Evolutionary conservation across 2,888 invertebrate species (phyloP).

Genomic region (Habroteleia sp.): DNA sequence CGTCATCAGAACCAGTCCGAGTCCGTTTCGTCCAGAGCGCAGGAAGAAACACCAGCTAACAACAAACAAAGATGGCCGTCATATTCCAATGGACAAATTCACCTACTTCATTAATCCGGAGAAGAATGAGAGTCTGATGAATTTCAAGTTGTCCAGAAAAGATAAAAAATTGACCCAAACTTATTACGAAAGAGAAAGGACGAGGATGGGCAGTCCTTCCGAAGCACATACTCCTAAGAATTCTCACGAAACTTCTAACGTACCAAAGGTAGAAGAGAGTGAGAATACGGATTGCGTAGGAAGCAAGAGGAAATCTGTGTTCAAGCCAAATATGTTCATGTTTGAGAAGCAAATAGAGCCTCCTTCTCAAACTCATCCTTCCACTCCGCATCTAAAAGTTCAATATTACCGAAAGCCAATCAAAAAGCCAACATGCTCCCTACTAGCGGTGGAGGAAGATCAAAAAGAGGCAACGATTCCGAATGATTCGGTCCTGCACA

Average conservation of each 20-base stretch:
- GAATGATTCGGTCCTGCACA: constrained; percentile 34
- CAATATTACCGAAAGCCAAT: constrained; percentile 24
- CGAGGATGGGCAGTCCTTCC: constrained; percentile 40
- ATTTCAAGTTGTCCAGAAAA: constrained; percentile 77
- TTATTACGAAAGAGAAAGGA: constrained; percentile 74
- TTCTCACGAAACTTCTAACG: background rate
- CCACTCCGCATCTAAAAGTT: constrained; percentile 29
- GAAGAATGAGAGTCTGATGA: constrained; percentile 67
- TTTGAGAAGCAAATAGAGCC: constrained; percentile 7
- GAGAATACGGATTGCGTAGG: background rate
- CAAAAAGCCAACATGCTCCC: constrained; percentile 5
- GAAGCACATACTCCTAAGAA: no score
- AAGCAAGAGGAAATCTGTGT: constrained; percentile 5
- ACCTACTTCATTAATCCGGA: constrained; percentile 73
- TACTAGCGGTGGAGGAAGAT: constrained; percentile 9
- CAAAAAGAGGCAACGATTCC: background rate
- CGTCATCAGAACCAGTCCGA: constrained; percentile 75
- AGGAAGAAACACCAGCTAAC: constrained; percentile 46
- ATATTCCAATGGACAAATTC: constrained; percentile 69
- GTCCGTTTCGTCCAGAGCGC: constrained; percentile 76
- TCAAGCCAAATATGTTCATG: constrained; percentile 29
- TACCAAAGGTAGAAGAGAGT: background rate
- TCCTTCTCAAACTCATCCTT: constrained; percentile 2
- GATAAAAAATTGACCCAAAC: constrained; percentile 79
- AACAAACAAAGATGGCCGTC: background rate